phyloP scores from a whole-genome alignment of 2,888 invertebrate genomes.

The Drosophila bunnanda region DNA sequence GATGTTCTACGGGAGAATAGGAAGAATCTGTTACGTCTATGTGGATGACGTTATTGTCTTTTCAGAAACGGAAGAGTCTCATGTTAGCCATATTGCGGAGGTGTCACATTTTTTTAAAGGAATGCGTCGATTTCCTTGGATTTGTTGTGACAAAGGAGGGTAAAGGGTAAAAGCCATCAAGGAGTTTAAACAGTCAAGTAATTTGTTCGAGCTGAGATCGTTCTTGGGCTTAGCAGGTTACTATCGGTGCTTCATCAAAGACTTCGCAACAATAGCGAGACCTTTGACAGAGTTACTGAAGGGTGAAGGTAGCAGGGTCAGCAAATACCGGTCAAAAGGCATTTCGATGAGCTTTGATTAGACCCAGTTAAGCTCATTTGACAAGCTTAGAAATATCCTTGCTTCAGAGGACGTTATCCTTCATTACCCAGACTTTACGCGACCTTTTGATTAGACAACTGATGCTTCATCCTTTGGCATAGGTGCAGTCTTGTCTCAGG shows the following conservation, averaged over 20 bases:
- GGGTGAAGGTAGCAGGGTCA: slow-evolving; percentile 11
- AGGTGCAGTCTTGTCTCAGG: slow-evolving; percentile 2
- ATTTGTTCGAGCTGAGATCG: slow-evolving; percentile 5
- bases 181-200: slow-evolving; percentile 4
- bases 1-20: slow-evolving; percentile 5
- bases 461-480: slow-evolving; percentile 1
- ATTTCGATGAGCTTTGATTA: background rate
- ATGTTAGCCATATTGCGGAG: background rate
- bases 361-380: background rate
- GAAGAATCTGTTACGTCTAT: slow-evolving; percentile 8
- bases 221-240: background rate
- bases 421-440: slow-evolving; percentile 2
- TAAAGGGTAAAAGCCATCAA: slow-evolving; percentile 10
- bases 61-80: slow-evolving; percentile 8
- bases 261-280: slow-evolving; percentile 5
- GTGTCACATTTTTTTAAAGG: slow-evolving; percentile 11
- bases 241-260: background rate
- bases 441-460: background rate
- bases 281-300: slow-evolving; percentile 8
- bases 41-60: slow-evolving; percentile 16
- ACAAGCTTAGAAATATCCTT: slow-evolving; percentile 7
- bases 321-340: slow-evolving; percentile 7
- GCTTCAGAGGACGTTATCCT: slow-evolving; percentile 7
- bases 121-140: slow-evolving; percentile 2
- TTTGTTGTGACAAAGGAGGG: background rate